Evolutionary conservation across 2,113 vertebrate species (phyloP), one percentile per base, ranked within the genome.

Genomic region (Hippotragus niger): DNA sequence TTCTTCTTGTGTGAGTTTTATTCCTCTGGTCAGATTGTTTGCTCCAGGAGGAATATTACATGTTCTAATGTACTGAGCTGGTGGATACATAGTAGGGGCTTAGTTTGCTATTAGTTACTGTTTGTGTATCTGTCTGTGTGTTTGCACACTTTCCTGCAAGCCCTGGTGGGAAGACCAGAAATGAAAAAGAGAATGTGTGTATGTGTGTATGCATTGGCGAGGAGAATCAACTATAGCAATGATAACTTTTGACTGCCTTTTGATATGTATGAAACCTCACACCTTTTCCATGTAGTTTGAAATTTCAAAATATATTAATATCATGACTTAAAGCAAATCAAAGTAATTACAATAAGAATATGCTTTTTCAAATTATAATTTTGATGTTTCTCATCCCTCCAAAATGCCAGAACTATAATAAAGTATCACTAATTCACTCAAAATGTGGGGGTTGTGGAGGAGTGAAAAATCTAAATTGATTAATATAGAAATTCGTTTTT

Each of bases 401-500:
- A 78, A 95, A 88, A 76, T 83, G 33, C 27, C 33, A 14, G 53
- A 94, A 82, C 29, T 92, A 43, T 10, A 90, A 80, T 76, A 78
- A 84, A 92, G 6, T 94, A n/a, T 88, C 52, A 45, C 10, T 80
- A 67, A 94, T 92, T 88, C 50, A 84, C 16, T 88, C 8, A 83
- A 88, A 76, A 29, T 96, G 76, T 13, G 27, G 33, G 25, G 9
- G 82, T 83, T 88, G 82, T 76, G 14, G 47, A 92, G 55, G 33
- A 90, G 36, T 60, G n/a, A 91, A 52, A 95, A 93, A 83, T 96
- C 25, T 90, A 33, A 95, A 88, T 62, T 80, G 25, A 67, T 93
- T 50, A 88, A 67, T 95, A 84, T 45, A 90, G 64, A 86, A 89
- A 95, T 78, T 71, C 7, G 62, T 16, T 83, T 92, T 67, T 80